These are phyloP conservation scores for Microtus richardsoni DNA, from an alignment of 2,113 vertebrate genomes.

Conservation along the genomic window DNA sequence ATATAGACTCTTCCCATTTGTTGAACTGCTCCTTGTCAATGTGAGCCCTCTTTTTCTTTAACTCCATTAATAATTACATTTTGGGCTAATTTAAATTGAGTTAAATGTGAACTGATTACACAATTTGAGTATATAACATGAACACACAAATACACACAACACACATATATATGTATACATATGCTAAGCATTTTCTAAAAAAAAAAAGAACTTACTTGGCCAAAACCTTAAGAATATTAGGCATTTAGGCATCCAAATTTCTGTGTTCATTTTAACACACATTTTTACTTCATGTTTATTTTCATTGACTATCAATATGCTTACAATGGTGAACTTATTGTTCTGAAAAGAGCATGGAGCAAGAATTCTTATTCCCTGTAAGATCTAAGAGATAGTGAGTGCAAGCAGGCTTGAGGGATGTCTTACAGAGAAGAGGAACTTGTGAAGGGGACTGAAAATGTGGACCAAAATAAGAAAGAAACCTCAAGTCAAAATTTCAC, in stretches of 20 bases:
- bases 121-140: background rate
- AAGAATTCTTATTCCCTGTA: background rate
- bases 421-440: background rate
- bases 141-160: background rate
- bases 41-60: background rate
- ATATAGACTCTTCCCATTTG: background rate
- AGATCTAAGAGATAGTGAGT: background rate
- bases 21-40: background rate
- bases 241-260: background rate
- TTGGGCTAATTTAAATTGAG: background rate
- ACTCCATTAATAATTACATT: background rate
- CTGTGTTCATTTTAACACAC: background rate
- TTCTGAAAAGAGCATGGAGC: background rate
- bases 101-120: background rate
- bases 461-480: background rate
- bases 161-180: accelerated
- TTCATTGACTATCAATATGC: background rate
- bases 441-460: background rate
- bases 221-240: background rate
- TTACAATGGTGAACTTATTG: background rate
- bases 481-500: background rate
- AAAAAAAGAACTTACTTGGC: background rate
- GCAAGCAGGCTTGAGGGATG: background rate
- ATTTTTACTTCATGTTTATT: background rate
- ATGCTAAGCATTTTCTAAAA: background rate